Evolutionary conservation across 2,113 vertebrate genomes (phyloP).

Genomic region (Amia ocellicauda): DNA sequence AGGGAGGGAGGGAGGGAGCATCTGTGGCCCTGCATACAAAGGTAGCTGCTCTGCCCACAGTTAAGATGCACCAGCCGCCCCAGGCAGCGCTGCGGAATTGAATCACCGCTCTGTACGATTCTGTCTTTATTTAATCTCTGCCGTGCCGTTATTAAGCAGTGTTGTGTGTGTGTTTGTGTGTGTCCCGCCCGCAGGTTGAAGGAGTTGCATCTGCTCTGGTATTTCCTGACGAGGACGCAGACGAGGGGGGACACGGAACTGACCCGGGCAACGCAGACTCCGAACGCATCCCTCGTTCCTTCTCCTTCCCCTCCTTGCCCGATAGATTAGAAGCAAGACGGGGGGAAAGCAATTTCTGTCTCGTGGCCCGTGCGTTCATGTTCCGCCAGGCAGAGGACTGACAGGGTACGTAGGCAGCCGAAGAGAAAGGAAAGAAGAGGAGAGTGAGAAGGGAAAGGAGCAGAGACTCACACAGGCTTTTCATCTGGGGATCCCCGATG

Average conservation of each 20-base stretch:
- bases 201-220: background rate
- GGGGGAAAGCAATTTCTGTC: slow-evolving; percentile 16
- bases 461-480: slow-evolving; percentile 19
- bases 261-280: too few species aligned
- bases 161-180: too few species aligned
- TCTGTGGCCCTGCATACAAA: slow-evolving; percentile 25
- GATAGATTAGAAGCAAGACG: background rate
- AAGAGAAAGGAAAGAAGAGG: slow-evolving; percentile 15
- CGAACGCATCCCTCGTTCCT: background rate
- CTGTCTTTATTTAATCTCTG: slow-evolving; percentile 8
- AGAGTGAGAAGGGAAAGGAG: slow-evolving; percentile 27
- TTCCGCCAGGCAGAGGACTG: too few species aligned
- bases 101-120: slow-evolving; percentile 22
- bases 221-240: background rate
- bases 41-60: slow-evolving; percentile 34
- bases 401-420: slow-evolving; percentile 7
- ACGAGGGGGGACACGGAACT: background rate
- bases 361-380: too few species aligned
- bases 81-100: slow-evolving; percentile 27
- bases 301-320: background rate
- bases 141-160: too few species aligned
- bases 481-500: too few species aligned
- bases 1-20: slow-evolving; percentile 23
- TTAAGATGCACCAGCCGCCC: slow-evolving; percentile 6
- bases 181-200: slow-evolving; percentile 10